Evolutionary conservation across 2,888 invertebrate genomes (phyloP).

Genomic region (Tillus elongatus): DNA sequence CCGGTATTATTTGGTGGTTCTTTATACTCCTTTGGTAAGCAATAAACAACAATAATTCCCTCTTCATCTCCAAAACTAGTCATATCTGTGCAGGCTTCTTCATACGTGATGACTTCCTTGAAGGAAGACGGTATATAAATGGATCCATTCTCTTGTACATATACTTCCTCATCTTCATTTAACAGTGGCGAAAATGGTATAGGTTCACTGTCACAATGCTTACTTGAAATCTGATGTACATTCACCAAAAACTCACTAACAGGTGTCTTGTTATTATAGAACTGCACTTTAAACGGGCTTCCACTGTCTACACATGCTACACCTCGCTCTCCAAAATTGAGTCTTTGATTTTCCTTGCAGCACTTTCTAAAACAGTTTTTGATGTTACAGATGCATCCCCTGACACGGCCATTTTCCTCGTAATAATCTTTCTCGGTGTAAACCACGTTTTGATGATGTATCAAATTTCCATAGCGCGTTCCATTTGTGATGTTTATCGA

Average conservation of each 20-base stretch:
- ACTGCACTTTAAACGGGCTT: too few species aligned
- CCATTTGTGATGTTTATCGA: background rate
- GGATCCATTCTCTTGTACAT: slow-evolving; percentile 2
- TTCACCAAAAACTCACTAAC: background rate
- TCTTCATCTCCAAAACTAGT: too few species aligned
- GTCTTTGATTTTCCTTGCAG: background rate
- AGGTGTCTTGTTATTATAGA: too few species aligned
- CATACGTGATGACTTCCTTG: too few species aligned
- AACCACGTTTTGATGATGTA: background rate
- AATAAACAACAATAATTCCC: too few species aligned
- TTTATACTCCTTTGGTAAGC: too few species aligned
- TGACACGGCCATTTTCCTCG: background rate
- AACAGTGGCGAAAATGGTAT: background rate
- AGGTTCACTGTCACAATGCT: background rate
- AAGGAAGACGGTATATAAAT: background rate
- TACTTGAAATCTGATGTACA: background rate
- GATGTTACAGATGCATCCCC: slow-evolving; percentile 1
- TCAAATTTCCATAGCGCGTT: background rate
- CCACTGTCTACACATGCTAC: background rate
- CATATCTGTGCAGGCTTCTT: too few species aligned
- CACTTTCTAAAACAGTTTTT: background rate
- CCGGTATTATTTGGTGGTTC: too few species aligned
- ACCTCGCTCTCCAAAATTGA: background rate
- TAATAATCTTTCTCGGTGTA: background rate
- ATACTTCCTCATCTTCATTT: background rate